These are phyloP conservation scores for Dendrolimus kikuchii DNA, from an alignment of 1,140 invertebrate genomes.

Conservation along the genomic window DNA sequence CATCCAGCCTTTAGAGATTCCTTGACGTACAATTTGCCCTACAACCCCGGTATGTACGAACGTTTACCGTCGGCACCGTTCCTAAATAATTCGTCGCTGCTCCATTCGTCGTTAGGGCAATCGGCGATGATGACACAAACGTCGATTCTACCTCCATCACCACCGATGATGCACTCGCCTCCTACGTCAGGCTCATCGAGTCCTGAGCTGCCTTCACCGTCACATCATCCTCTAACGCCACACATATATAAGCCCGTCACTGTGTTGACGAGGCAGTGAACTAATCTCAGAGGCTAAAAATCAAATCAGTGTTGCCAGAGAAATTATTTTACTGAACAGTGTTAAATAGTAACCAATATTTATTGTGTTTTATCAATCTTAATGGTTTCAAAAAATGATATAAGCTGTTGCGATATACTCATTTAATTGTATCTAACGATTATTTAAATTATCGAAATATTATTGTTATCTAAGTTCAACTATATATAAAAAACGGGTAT, in stretches of 20 bases:
- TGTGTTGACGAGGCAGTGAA: conserved; percentile 55
- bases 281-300: conserved; percentile 30
- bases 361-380: too few relatives aligned
- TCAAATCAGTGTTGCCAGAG: conserved; percentile 1
- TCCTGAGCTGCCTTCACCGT: conserved; percentile 46
- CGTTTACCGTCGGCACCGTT: conserved; percentile 38
- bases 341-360: too few relatives aligned
- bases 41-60: conserved; percentile 48
- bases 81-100: conserved; percentile 30
- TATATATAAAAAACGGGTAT: too few relatives aligned
- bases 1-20: conserved; percentile 52
- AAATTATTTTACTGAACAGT: too few relatives aligned
- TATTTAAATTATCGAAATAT: too few relatives aligned
- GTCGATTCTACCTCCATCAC: conserved; percentile 37
- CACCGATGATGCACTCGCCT: conserved; percentile 43
- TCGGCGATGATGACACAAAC: conserved; percentile 31
- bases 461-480: too few relatives aligned
- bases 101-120: conserved; percentile 25
- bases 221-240: conserved; percentile 51
- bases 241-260: conserved; percentile 64
- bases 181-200: conserved; percentile 49
- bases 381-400: too few relatives aligned
- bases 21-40: conserved; percentile 38
- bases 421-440: too few relatives aligned
- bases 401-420: too few relatives aligned